Base-by-base conservation (phyloP, 2,797 vertebrate genomes). In the Silurus lanzhouensis region DNA sequence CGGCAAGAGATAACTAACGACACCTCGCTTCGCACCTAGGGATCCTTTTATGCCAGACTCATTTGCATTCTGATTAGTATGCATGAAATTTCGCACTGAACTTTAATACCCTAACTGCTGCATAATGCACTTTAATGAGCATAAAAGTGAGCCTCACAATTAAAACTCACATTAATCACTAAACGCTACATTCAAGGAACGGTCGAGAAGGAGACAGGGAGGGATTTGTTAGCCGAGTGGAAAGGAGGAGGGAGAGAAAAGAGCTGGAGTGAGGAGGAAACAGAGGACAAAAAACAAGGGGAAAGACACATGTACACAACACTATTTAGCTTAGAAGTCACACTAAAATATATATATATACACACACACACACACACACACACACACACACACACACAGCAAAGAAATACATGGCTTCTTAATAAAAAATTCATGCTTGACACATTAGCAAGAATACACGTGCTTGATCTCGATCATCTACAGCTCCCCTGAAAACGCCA, bases 1-100 rank as follows among this genome's bases (percentile, higher is more conserved):
- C 82, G 72, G 57, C 76, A 68, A 90, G 92, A 92, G 91, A 94
- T 94, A 94, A 95, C 92, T 91, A 93, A 89, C 83, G 83, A 93
- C 91, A 92, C 93, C 93, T 92, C 89, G 89, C 85, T 91, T 91
- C 88, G 91, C 93, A 92, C 91, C 93, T 92, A 92, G 91, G 93
- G 91, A 96, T 91, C 88, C 90, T 94, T 96, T 95, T 90, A 95
- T 91, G 91, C 95, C 88, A 81, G 84, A 86, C 91, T 96, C 92
- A 96, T 97, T 94, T 96, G 92, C 95, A 96, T 96, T 93, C 94
- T 95, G 92, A 97, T 96, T 94, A 96, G 95, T 94, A 96, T 96
- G 95, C 95, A 96, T 95, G 95, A 95, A 95, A 95, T 86, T 96
- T 96, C 92, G 93, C 88, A 92, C 84, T 96, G 95, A 97, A 96